Base-by-base conservation (phyloP, 1,140 invertebrate species). In the Trachymyrmex cornetzi region DNA sequence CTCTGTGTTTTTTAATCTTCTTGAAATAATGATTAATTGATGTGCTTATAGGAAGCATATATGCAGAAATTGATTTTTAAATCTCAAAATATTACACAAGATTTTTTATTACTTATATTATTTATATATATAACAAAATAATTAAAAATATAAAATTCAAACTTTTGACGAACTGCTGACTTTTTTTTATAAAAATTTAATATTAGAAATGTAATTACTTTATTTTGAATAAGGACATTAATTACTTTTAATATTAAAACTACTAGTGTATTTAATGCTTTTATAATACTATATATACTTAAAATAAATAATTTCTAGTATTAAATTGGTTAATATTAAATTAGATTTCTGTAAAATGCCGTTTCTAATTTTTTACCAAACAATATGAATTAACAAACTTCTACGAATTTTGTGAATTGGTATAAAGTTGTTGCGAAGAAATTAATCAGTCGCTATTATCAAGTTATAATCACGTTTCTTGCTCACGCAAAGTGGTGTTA, bases 11-110 rank as follows among this genome's bases (percentile, higher is more conserved):
- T 44, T 72, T 57, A 38, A 38, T 48, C 44, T 38, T 61, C 24
- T 59, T 72, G 12, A 74, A 61, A 61, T 53, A 82, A 27, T 30
- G 24, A 74, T 71, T 48, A 66, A 74, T 61, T 48, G 53, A 59
- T 22, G n/a, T 19, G 9, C 24, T 48, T n/a, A 48, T n/a, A 55
- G 22, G 9, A 16, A 16, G 22, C 16, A 14, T n/a, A n/a, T n/a
- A n/a, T 1, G 9, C 9, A 30, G 16, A n/a, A 61, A 82, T 6
- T 22, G 14, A 48, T 74, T 72, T 82, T 16, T 7, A 61, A 80
- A 14, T 3, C 4, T 38, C n/a, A 12, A 53, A 64, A 16, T 63
- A 19, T 57, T 67, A 16, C 19, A 16, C 22, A 48, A 67, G 0
- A 53, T 48, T 48, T 22, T 79, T 34, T 2, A 24, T 53, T 22